Evolutionary conservation across 2,888 invertebrate species (phyloP).

Genomic region (Schizaphis graminum): DNA sequence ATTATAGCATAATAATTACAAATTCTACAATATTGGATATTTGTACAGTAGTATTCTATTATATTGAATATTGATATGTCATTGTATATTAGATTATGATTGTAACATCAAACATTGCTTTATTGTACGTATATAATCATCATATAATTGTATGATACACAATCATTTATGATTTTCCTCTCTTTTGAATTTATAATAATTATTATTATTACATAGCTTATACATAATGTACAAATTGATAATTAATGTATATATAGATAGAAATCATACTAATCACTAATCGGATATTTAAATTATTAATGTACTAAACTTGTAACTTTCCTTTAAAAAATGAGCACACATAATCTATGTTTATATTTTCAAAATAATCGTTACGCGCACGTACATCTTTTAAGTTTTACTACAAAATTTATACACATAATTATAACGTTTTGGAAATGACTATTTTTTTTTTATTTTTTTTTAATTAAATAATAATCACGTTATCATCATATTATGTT

Average conservation of each 20-base stretch:
- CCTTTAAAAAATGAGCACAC: background rate
- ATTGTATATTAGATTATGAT: background rate
- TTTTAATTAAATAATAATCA: constrained; percentile 2
- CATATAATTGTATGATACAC: background rate
- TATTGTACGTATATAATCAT: background rate
- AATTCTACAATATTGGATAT: too few species aligned
- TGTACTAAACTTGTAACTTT: background rate
- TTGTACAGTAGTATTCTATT: background rate
- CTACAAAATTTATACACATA: background rate
- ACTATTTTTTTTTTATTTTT: background rate
- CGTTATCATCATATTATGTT: background rate
- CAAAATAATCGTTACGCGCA: background rate
- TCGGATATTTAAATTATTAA: background rate
- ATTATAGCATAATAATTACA: too few species aligned
- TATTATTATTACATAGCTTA: background rate
- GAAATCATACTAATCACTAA: background rate
- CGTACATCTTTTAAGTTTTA: background rate
- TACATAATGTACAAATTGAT: background rate
- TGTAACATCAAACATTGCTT: background rate
- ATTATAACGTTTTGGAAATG: background rate
- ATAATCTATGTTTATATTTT: constrained; percentile 1
- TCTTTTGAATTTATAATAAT: background rate
- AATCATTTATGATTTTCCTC: background rate
- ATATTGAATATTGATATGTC: background rate
- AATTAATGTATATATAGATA: background rate